Evolutionary conservation across 2,113 vertebrate species (phyloP), one percentile per base, ranked within the genome.

Genomic region (Mandrillus leucophaeus): DNA sequence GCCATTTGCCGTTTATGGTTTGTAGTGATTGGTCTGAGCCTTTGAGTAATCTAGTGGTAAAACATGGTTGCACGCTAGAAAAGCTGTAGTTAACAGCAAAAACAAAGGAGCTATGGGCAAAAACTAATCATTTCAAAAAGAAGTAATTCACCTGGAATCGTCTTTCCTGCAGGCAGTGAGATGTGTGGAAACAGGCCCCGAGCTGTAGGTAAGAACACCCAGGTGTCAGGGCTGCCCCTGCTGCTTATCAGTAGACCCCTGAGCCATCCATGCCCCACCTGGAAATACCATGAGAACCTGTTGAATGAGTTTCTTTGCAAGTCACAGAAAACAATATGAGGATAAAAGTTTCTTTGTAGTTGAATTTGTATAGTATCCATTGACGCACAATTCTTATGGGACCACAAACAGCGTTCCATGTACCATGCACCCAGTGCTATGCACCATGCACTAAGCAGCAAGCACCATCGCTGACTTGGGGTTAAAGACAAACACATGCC

Each of bases 161-260:
- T 32, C n/a, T 83, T 59, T 25, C 5, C 40, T 30, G 83, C 38
- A 52, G 52, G 55, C 35, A 8, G 14, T 1, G 40, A 38, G 43
- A 20, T 6, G 3, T 16, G n/a, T 13, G 0, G 0, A 35, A 5
- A 57, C 66, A 18, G 52, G 30, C 32, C 79, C 22, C 0, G 27
- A 8, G 9, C 32, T 25, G 14, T 23, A 32, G 25, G 32, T 1
- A 4, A 3, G 8, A 38, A 20, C 73, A 0, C 5, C 1, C 8
- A 17, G 40, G 17, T 6, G 13, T 0, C 1, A 16, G 57, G 17
- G 10, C 45, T 38, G 40, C 4, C 48, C 6, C 0, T 8, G 32
- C 8, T 1, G 30, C 50, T 48, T 7, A 1, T 30, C 27, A 5
- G 23, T 12, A 18, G 0, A 3, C 2, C 6, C 52, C 61, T 11